These are phyloP conservation scores for Bombus pyrosoma DNA, from an alignment of 1,140 invertebrate genomes.

Conservation along the genomic window DNA sequence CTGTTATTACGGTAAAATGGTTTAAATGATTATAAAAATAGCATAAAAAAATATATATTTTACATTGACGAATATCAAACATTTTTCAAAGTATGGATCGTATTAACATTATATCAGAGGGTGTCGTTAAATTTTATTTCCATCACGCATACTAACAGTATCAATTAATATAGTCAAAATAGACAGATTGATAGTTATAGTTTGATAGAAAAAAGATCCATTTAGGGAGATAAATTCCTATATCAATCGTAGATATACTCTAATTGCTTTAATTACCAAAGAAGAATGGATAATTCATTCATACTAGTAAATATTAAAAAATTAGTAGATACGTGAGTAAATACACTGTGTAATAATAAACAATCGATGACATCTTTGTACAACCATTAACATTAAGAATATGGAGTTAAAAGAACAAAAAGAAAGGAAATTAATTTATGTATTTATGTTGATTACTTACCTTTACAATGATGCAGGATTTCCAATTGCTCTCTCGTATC, in stretches of 20 bases:
- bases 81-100: not conserved
- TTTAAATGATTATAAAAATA: not conserved
- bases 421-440: not conserved
- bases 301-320: not conserved
- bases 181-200: not conserved
- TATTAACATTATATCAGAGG: no score
- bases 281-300: not conserved
- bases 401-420: not conserved
- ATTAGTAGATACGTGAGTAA: not conserved
- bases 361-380: no score
- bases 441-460: not conserved
- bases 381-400: not conserved
- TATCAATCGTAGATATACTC: not conserved
- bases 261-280: not conserved
- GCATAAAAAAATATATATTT: not conserved
- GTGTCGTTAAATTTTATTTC: no score
- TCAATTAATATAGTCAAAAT: not conserved
- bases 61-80: not conserved
- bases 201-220: not conserved
- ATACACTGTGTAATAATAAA: no score
- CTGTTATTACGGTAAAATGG: slow-evolving; percentile 88
- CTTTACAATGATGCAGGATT: slow-evolving; percentile 83
- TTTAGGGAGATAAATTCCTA: not conserved
- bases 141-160: no score
- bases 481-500: slow-evolving; percentile 93